Conservation (phyloP, 2,797 vertebrate species). For the Eidolon dupreanum region DNA sequence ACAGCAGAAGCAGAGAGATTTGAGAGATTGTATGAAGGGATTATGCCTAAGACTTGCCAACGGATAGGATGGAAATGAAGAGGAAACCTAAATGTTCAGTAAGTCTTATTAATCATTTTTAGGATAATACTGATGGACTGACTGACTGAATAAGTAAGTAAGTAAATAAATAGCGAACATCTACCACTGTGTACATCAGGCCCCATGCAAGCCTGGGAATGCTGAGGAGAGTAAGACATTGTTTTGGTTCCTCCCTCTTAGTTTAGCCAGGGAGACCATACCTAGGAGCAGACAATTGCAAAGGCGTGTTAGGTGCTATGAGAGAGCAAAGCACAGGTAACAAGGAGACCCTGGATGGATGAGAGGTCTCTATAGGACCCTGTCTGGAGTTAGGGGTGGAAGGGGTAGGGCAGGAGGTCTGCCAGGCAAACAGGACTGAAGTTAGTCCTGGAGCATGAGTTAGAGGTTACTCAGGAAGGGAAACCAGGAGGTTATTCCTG, state of each 20-base stretch:
- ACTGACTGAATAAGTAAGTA: background rate
- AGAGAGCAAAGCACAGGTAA: background rate
- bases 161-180: background rate
- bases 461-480: background rate
- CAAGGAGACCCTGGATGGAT: background rate
- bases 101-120: background rate
- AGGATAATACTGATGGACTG: background rate
- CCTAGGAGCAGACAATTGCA: background rate
- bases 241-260: background rate
- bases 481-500: background rate
- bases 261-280: background rate
- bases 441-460: background rate
- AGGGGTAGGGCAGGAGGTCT: background rate
- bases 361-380: background rate
- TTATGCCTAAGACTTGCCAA: background rate
- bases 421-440: background rate
- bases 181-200: too few species aligned
- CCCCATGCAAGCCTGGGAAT: background rate
- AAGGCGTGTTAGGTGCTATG: background rate
- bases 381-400: background rate
- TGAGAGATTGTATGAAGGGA: background rate
- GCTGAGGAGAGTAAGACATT: background rate
- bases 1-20: too few species aligned
- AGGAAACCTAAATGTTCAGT: background rate
- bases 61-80: background rate